Conservation (phyloP, 2,797 vertebrate genomes). For the Pangasius krempfi region DNA sequence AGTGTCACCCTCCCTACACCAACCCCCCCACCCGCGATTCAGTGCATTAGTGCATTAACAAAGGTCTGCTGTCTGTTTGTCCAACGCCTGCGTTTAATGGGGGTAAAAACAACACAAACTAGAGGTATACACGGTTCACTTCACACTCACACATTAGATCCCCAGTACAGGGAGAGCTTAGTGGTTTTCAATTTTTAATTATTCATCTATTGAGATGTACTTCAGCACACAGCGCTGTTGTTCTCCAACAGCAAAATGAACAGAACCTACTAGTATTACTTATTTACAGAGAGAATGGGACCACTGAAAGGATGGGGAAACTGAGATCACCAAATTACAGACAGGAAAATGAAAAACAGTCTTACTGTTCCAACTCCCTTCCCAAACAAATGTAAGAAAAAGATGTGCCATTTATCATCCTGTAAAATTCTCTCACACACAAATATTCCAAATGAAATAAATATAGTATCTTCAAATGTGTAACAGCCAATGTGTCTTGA, state of each 20-base stretch:
- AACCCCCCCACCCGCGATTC: conserved; percentile 59
- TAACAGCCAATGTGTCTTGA: conserved; percentile 48
- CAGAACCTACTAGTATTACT: conserved; percentile 15
- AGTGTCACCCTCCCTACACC: conserved; percentile 29
- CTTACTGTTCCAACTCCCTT: conserved; percentile 16
- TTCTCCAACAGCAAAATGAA: conserved; percentile 55
- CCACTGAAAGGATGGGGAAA: neutral
- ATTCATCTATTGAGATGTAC: conserved; percentile 58
- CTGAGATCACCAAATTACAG: conserved; percentile 27
- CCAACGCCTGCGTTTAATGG: conserved; percentile 77
- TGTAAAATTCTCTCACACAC: conserved; percentile 48
- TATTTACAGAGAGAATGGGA: conserved; percentile 13
- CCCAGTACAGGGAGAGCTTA: conserved; percentile 68
- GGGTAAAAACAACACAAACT: conserved; percentile 64
- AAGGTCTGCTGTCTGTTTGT: conserved; percentile 73
- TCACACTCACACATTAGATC: conserved; percentile 71
- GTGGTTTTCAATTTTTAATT: conserved; percentile 73
- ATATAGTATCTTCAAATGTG: conserved; percentile 61
- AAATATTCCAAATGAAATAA: conserved; percentile 64
- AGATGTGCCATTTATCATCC: conserved; percentile 12
- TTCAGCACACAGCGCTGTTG: conserved; percentile 47
- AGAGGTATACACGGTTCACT: conserved; percentile 79
- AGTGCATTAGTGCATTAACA: conserved; percentile 68
- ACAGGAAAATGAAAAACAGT: conserved; percentile 8
- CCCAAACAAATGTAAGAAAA: conserved; percentile 12